Percentiles rank a stretch among this genome's conserved stretches.
Evolutionary conservation across 2,888 invertebrate species (phyloP).

Genomic region (Theretra japonica): DNA sequence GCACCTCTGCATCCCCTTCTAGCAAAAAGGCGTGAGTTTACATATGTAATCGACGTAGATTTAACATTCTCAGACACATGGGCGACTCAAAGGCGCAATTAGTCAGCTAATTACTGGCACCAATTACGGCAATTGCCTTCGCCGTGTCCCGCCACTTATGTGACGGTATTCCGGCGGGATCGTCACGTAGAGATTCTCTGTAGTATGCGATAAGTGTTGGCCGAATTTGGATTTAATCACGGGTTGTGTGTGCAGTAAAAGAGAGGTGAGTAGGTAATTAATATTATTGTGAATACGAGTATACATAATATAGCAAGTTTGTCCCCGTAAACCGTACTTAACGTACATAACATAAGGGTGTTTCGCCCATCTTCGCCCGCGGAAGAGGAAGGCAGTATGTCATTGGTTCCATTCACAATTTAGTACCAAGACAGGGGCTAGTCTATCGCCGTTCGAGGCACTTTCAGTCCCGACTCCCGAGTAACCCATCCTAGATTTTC

Average conservation of each 20-base stretch:
- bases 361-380: too few species aligned
- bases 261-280: background rate
- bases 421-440: too few species aligned
- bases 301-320: too few species aligned
- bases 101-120: background rate
- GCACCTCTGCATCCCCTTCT: background rate
- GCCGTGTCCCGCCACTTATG: background rate
- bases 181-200: background rate
- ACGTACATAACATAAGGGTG: too few species aligned
- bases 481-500: too few species aligned
- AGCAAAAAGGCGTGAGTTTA: too few species aligned
- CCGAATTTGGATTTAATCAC: conserved; percentile 10
- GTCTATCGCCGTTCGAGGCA: too few species aligned
- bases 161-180: background rate
- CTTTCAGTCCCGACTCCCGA: too few species aligned
- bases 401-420: too few species aligned
- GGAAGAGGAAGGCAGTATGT: too few species aligned
- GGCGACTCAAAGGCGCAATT: conserved; percentile 3
- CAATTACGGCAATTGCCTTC: conserved; percentile 19
- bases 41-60: background rate
- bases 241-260: conserved; percentile 1
- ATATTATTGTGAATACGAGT: background rate
- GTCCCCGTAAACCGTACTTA: too few species aligned
- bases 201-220: background rate
- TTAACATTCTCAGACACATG: background rate